Conservation (phyloP, 2,797 vertebrate genomes). For the Sebastes oblongus region DNA sequence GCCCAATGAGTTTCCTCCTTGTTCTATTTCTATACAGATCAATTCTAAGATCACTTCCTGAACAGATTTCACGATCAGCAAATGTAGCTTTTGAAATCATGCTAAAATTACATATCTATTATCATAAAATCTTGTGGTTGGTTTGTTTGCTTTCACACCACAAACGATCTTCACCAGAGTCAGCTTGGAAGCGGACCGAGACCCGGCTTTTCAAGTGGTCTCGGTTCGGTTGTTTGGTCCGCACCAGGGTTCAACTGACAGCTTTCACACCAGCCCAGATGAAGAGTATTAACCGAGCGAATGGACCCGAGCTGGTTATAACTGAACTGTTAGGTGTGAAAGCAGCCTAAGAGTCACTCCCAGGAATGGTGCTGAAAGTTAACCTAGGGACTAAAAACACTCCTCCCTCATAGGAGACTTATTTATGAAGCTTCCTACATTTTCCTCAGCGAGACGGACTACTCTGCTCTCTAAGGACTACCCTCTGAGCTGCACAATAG, state of each 20-base stretch:
- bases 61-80: too few species aligned
- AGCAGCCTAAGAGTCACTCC: not conserved
- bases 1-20: too few species aligned
- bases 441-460: not conserved
- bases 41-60: too few species aligned
- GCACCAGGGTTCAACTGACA: not conserved
- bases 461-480: not conserved
- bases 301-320: too few species aligned
- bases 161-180: not conserved
- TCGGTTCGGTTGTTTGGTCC: not conserved
- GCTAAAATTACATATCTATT: not conserved
- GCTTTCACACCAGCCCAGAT: not conserved
- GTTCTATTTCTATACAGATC: too few species aligned
- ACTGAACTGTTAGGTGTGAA: too few species aligned
- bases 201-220: too few species aligned
- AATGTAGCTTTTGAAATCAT: not conserved
- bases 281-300: not conserved
- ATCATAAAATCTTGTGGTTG: not conserved
- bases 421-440: not conserved
- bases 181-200: not conserved
- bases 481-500: not conserved
- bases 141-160: not conserved
- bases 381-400: not conserved
- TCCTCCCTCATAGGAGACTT: not conserved
- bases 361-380: not conserved